Evolutionary conservation across 2,797 vertebrate genomes (phyloP), one percentile per base, ranked within the genome.

Genomic region (Manis pentadactyla): DNA sequence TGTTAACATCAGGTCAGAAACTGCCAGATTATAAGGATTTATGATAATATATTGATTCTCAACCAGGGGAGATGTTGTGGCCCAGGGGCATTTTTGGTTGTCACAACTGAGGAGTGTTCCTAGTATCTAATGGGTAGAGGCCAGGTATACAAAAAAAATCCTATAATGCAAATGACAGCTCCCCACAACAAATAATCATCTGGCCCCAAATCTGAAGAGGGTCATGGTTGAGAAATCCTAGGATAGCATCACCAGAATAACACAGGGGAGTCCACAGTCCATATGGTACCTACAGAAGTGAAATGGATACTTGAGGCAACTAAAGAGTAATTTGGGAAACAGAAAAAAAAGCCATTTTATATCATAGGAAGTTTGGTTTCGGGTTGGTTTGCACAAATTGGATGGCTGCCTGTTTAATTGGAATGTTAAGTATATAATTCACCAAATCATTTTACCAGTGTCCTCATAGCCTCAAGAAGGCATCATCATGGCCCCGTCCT

Each of bases 201-300:
- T n/a, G n/a, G n/a, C n/a, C n/a, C n/a, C n/a, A n/a, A n/a, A n/a
- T n/a, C n/a, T n/a, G n/a, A n/a, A n/a, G 77, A 37, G 13, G 6
- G 6, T 34, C 49, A 2, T 39, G 10, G 25, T 0, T 94, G 23
- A 96, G 85, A 96, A 96, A 92, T 39, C 14, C 39, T 53, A 19
- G 27, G 42, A 89, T 3, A n/a, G 14, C 39, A 31, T 46, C 13
- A 5, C 59, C 31, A 93, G 51, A 91, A 88, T 0, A 61, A 25
- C 97, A 88, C 25, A 79, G 9, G 6, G 61, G 96, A 87, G 87
- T 51, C 86, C 55, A 90, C 85, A 96, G 59, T 88, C 87, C 61
- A 61, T 42, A 82, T 34, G 87, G 15, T 75, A 79, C 25, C 90
- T 73, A 75, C 34, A 81, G 73, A 85, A 93, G 11, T 73, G 93